phyloP scores from a whole-genome alignment of 2,797 vertebrate species.

The Acanthopagrus latus region DNA sequence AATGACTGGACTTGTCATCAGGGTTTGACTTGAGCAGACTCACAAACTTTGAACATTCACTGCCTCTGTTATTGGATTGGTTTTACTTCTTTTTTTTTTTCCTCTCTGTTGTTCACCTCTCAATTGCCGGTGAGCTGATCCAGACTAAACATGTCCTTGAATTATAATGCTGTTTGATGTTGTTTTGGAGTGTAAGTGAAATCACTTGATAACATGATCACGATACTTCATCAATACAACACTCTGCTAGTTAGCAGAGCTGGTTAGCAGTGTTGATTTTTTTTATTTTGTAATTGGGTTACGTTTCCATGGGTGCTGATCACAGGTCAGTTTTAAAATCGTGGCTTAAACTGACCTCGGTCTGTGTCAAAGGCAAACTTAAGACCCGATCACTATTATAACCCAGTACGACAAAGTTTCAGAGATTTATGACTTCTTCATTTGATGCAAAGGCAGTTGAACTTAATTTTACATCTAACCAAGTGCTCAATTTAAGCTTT shows the following conservation, averaged over 20 bases:
- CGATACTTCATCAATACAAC: slow-evolving; percentile 49
- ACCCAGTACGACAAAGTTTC: slow-evolving; percentile 49
- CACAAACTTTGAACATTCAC: slow-evolving; percentile 69
- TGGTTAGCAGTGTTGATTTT: slow-evolving; percentile 57
- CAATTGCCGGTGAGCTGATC: slow-evolving; percentile 45
- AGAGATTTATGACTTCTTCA: slow-evolving; percentile 35
- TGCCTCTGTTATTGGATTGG: slow-evolving; percentile 59
- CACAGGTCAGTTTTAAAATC: slow-evolving; percentile 1
- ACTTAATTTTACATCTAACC: slow-evolving; percentile 60
- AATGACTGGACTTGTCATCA: slow-evolving; percentile 62
- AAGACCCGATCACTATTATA: slow-evolving; percentile 28
- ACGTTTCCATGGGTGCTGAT: slow-evolving; percentile 34
- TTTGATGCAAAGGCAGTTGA: slow-evolving; percentile 58
- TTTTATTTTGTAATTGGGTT: slow-evolving; percentile 27
- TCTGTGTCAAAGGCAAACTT: slow-evolving; percentile 22
- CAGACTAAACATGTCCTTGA: slow-evolving; percentile 75
- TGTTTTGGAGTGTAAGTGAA: slow-evolving; percentile 61
- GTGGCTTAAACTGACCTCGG: slow-evolving; percentile 15
- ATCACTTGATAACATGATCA: slow-evolving; percentile 67
- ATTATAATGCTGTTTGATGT: slow-evolving; percentile 71
- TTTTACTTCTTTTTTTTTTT: slow-evolving; percentile 5
- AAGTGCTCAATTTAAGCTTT: slow-evolving; percentile 70
- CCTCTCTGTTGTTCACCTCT: slow-evolving; percentile 44
- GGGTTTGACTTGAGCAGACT: slow-evolving; percentile 62
- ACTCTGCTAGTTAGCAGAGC: slow-evolving; percentile 51